Percentiles rank a stretch among this genome's conserved stretches.
Evolutionary conservation across 2,888 invertebrate species (phyloP).

Genomic region (Lasioglossum villosulum): DNA sequence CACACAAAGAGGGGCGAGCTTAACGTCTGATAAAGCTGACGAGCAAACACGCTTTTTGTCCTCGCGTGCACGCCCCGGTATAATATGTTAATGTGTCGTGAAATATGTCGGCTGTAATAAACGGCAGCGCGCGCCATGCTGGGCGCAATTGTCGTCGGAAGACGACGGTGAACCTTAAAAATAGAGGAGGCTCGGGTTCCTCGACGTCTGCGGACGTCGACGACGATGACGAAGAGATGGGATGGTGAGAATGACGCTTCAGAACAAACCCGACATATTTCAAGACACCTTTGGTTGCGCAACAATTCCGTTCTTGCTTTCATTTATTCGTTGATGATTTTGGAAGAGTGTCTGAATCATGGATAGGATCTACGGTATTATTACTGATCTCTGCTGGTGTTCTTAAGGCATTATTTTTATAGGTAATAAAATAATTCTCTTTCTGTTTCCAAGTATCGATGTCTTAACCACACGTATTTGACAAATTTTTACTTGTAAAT

Average conservation of each 20-base stretch:
- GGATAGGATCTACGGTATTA: too few relatives aligned
- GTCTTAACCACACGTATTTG: not conserved
- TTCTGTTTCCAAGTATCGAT: not conserved
- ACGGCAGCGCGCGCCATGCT: constrained; percentile 30
- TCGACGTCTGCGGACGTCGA: constrained; percentile 19
- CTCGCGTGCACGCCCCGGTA: constrained; percentile 59
- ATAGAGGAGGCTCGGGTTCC: constrained; percentile 28
- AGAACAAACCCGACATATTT: not conserved
- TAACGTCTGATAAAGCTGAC: constrained; percentile 78
- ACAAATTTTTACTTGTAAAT: too few relatives aligned
- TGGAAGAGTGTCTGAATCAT: not conserved
- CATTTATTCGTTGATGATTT: not conserved
- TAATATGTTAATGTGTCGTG: constrained; percentile 77
- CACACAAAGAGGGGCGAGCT: constrained; percentile 76
- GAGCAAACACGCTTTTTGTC: constrained; percentile 78
- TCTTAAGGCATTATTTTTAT: too few relatives aligned
- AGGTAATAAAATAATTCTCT: not conserved
- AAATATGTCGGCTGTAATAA: constrained; percentile 73
- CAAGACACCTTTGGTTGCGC: not conserved
- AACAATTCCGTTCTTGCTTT: not conserved
- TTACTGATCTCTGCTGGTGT: too few relatives aligned
- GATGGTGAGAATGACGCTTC: not conserved
- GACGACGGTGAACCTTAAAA: constrained; percentile 44
- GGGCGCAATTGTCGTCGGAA: constrained; percentile 3
- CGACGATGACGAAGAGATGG: not conserved